These are phyloP conservation scores for Ciconia nigra DNA, from an alignment of 2,797 vertebrate species.

Conservation along the genomic window DNA sequence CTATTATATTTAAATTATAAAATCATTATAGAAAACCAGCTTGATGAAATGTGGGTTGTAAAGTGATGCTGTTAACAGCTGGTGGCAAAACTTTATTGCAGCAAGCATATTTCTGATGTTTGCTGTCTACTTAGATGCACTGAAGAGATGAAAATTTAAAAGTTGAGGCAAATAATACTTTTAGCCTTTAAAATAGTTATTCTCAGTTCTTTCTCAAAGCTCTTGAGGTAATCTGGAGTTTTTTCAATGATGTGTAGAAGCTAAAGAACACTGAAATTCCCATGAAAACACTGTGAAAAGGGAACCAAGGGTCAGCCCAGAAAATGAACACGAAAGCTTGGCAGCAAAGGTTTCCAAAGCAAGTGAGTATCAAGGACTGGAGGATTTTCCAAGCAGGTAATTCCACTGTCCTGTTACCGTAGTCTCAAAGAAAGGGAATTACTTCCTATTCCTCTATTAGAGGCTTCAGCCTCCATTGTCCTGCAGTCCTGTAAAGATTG, in stretches of 20 bases:
- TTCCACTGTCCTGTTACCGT: background rate
- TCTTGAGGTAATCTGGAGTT: background rate
- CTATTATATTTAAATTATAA: background rate
- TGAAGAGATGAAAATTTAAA: background rate
- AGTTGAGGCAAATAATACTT: background rate
- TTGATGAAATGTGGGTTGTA: background rate
- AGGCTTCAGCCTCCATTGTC: background rate
- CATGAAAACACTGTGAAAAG: background rate
- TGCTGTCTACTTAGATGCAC: background rate
- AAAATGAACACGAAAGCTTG: background rate
- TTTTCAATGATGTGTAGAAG: background rate
- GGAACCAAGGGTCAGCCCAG: background rate
- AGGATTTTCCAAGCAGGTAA: background rate
- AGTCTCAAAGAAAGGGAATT: background rate
- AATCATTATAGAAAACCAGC: background rate
- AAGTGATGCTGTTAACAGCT: background rate
- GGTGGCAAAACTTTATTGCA: background rate
- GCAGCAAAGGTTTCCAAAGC: background rate
- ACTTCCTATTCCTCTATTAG: background rate
- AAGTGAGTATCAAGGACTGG: background rate
- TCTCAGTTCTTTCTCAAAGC: background rate
- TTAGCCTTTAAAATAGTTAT: background rate
- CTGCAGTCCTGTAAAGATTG: background rate
- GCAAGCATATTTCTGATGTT: background rate
- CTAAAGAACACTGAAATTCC: background rate